phyloP scores from a whole-genome alignment of 2,888 invertebrate species.

The Lissonota sp. region DNA sequence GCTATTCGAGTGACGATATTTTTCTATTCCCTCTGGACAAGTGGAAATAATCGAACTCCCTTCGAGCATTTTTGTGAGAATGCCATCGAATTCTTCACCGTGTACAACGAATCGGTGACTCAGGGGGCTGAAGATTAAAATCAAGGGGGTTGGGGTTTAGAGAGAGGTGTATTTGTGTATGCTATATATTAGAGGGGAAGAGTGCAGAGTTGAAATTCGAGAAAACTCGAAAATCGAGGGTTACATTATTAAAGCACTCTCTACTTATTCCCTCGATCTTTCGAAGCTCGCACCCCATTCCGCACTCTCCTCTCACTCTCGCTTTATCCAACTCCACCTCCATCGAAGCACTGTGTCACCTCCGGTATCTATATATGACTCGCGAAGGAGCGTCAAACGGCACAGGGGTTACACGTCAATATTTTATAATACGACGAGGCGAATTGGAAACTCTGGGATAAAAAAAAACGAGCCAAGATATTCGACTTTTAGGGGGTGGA shows the following conservation, averaged over 20 bases:
- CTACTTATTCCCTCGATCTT: constrained; percentile 64
- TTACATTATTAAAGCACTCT: constrained; percentile 76
- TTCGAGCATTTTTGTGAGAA: constrained; percentile 25
- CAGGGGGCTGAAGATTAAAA: constrained; percentile 47
- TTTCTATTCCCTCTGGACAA: not conserved
- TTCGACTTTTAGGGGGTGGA: constrained; percentile 56
- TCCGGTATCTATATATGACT: constrained; percentile 66
- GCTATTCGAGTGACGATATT: too few relatives aligned
- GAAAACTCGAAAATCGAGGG: constrained; percentile 79
- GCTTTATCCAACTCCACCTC: constrained; percentile 20
- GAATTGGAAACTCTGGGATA: constrained; percentile 70
- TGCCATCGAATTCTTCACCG: constrained; percentile 12
- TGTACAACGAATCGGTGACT: not conserved
- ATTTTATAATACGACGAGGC: constrained; percentile 77
- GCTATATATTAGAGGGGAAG: constrained; percentile 3
- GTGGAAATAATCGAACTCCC: constrained; percentile 54
- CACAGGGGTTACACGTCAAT: constrained; percentile 71
- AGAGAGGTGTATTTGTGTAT: not conserved
- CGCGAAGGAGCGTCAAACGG: constrained; percentile 46
- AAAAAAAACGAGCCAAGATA: constrained; percentile 60
- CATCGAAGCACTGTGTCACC: constrained; percentile 68
- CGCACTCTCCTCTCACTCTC: constrained; percentile 29
- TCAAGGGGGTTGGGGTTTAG: constrained; percentile 1
- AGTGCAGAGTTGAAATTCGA: constrained; percentile 72
- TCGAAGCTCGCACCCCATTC: constrained; percentile 48